These are phyloP conservation scores for Pterois miles DNA, from an alignment of 2,797 vertebrate species.

Conservation along the genomic window DNA sequence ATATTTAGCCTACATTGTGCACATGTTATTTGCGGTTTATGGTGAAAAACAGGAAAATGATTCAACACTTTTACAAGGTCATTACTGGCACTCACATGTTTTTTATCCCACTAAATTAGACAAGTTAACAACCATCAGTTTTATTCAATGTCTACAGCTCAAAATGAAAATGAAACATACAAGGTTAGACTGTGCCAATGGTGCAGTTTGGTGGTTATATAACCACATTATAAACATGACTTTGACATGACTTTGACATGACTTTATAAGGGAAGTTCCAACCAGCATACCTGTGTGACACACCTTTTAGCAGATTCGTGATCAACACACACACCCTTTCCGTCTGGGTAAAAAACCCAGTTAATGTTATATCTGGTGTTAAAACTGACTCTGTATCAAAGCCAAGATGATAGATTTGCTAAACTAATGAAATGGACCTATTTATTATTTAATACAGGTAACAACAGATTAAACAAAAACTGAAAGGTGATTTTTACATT, in stretches of 20 bases:
- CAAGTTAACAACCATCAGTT: neutral
- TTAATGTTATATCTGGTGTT: neutral
- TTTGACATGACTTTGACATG: neutral
- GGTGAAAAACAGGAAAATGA: neutral
- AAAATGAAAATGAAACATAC: neutral
- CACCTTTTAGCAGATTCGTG: neutral
- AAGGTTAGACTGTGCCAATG: neutral
- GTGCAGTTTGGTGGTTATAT: neutral
- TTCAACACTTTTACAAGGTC: neutral
- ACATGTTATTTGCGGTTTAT: neutral
- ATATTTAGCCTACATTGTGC: too few species aligned
- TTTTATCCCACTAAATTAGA: neutral
- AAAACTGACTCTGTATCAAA: neutral
- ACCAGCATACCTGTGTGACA: neutral
- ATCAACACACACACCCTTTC: neutral
- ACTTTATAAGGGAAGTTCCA: slow-evolving; percentile 7
- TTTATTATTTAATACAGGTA: slow-evolving; percentile 17
- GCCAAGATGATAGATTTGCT: neutral
- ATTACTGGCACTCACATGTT: neutral
- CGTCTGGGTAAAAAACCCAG: neutral
- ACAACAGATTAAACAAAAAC: slow-evolving; percentile 8
- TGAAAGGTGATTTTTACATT: neutral
- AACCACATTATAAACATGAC: neutral
- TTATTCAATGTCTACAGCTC: neutral
- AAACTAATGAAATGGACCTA: neutral